A percentile compares a stretch with the other conserved stretches of the same genome.
phyloP scores from a whole-genome alignment of 2,113 vertebrate species.

The Vombatus ursinus region DNA sequence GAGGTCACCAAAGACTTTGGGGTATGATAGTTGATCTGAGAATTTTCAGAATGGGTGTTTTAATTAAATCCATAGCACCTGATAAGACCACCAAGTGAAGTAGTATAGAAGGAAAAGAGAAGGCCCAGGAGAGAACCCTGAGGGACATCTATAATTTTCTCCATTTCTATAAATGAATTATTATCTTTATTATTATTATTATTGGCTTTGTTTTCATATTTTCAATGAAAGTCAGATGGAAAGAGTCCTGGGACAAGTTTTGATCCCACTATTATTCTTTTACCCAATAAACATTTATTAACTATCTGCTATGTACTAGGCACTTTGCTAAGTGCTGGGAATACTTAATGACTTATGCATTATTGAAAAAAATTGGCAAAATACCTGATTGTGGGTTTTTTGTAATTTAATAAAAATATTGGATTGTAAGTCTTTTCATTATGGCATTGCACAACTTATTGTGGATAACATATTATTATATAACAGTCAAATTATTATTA shows the following conservation, averaged over 20 bases:
- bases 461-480: neutral
- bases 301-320: neutral
- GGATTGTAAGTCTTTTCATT: neutral
- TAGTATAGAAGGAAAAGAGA: neutral
- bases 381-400: neutral
- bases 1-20: neutral
- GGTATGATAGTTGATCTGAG: neutral
- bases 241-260: neutral
- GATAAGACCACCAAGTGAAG: neutral
- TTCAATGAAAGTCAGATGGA: neutral
- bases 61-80: neutral
- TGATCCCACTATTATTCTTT: neutral
- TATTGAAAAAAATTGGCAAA: neutral
- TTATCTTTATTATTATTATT: neutral
- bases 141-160: neutral
- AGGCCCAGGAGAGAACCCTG: neutral
- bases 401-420: neutral
- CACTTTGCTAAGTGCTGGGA: neutral
- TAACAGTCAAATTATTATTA: neutral
- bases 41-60: neutral
- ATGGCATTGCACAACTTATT: neutral
- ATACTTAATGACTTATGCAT: neutral
- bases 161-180: neutral
- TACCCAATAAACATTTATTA: neutral
- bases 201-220: neutral